These are phyloP conservation scores for Gryon sp. DNA, from an alignment of 1,140 invertebrate species.

Conservation along the genomic window DNA sequence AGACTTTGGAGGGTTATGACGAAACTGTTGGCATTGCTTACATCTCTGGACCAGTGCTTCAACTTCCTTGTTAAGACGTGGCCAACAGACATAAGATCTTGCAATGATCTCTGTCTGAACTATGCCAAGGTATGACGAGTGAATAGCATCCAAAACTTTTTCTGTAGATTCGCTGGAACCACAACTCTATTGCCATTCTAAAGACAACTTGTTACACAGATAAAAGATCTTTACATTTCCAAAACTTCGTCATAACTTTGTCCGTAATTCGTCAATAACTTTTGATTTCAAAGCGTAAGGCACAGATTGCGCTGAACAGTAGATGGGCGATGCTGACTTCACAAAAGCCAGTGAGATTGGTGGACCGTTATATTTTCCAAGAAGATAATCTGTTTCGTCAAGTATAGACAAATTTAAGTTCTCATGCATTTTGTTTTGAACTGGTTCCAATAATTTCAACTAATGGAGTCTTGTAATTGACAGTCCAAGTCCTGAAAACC, in stretches of 20 bases:
- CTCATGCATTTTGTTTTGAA: no score
- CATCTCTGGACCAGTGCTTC: slow-evolving; percentile 52
- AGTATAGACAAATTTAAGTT: no score
- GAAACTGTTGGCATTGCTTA: slow-evolving; percentile 5
- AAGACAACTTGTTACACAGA: slow-evolving; percentile 31
- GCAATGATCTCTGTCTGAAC: slow-evolving; percentile 75
- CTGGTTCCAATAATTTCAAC: no score
- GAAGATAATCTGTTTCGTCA: neutral
- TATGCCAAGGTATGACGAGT: slow-evolving; percentile 74
- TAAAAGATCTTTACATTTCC: neutral
- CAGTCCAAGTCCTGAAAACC: no score
- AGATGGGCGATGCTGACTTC: neutral
- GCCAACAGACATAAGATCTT: slow-evolving; percentile 76
- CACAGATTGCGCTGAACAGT: neutral
- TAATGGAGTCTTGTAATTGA: no score
- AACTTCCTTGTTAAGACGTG: slow-evolving; percentile 74
- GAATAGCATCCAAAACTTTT: slow-evolving; percentile 69
- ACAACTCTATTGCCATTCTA: slow-evolving; percentile 68
- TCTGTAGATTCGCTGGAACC: slow-evolving; percentile 67
- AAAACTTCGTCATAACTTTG: neutral
- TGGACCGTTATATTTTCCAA: neutral
- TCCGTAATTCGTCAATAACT: neutral
- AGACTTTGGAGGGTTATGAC: neutral
- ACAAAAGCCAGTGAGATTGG: neutral
- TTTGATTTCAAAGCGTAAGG: neutral